These are phyloP conservation scores for Montipora foliosa DNA, from an alignment of 64 coral and sea anemone species.

Conservation along the genomic window DNA sequence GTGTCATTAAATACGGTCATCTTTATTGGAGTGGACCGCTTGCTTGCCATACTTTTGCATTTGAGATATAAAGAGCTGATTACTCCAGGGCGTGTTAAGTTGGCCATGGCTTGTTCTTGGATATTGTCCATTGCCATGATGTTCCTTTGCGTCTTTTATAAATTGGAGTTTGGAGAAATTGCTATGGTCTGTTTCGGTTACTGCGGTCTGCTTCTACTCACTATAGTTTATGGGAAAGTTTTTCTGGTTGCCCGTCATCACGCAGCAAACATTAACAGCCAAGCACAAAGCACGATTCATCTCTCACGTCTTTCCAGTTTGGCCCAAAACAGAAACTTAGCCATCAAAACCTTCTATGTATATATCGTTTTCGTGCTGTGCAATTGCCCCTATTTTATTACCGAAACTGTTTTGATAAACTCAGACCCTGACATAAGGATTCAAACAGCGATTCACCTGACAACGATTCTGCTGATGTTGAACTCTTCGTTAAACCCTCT, in stretches of 20 bases:
- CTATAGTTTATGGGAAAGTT: neutral
- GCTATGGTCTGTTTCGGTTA: neutral
- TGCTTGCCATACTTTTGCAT: constrained; percentile 18
- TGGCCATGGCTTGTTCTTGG: neutral
- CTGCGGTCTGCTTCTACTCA: neutral
- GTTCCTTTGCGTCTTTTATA: neutral
- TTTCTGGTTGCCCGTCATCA: constrained; percentile 18
- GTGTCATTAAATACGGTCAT: neutral
- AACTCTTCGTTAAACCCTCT: constrained; percentile 26
- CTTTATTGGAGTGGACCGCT: constrained; percentile 16
- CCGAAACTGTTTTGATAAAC: neutral
- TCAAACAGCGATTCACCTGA: neutral
- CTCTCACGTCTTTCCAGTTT: neutral
- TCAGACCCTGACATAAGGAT: neutral
- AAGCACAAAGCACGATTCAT: neutral
- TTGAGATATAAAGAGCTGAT: constrained; percentile 14
- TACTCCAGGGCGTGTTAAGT: constrained; percentile 12
- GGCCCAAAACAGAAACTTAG: constrained; percentile 13
- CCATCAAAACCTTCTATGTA: constrained; percentile 22
- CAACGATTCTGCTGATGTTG: constrained; percentile 14
- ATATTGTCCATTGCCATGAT: neutral
- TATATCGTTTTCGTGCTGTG: constrained; percentile 16
- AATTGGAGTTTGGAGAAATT: neutral
- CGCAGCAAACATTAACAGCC: constrained; percentile 8
- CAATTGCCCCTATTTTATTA: neutral